Percentiles rank a stretch among this genome's conserved stretches.
Conservation (phyloP, 1,140 invertebrate species). For the Brachionus angularis region DNA sequence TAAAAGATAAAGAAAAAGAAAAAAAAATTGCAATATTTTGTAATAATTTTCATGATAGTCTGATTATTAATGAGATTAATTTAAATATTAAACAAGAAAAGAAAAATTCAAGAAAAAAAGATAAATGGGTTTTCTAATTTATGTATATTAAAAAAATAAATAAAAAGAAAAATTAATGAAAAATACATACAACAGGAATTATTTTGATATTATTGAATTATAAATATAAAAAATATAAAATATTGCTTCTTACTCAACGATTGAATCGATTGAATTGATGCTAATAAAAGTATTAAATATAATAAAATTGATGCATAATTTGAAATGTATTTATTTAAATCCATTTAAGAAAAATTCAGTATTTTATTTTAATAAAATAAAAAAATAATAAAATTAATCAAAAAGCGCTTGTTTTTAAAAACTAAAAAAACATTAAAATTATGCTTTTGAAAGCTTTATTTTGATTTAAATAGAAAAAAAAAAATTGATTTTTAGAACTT, state of each 20-base stretch:
- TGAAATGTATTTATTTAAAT: slow-evolving; percentile 10
- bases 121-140: background rate
- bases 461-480: background rate
- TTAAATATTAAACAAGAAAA: background rate
- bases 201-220: background rate
- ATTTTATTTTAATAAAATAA: too few relatives aligned
- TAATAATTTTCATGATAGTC: too few relatives aligned
- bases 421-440: background rate
- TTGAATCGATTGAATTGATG: background rate
- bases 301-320: slow-evolving; percentile 26
- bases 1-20: background rate
- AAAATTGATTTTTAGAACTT: background rate
- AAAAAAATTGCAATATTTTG: background rate
- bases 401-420: background rate
- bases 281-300: background rate
- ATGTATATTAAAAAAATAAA: background rate
- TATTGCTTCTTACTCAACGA: slow-evolving; percentile 19
- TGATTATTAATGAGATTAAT: background rate
- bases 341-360: too few relatives aligned
- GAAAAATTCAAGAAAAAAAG: background rate
- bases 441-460: slow-evolving; percentile 38
- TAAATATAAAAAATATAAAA: background rate
- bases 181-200: background rate
- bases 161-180: background rate
- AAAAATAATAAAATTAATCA: background rate